Percentiles rank a stretch among this genome's conserved stretches.
These are phyloP conservation scores for Cacatua alba DNA, from an alignment of 2,113 vertebrate species.

Conservation along the genomic window DNA sequence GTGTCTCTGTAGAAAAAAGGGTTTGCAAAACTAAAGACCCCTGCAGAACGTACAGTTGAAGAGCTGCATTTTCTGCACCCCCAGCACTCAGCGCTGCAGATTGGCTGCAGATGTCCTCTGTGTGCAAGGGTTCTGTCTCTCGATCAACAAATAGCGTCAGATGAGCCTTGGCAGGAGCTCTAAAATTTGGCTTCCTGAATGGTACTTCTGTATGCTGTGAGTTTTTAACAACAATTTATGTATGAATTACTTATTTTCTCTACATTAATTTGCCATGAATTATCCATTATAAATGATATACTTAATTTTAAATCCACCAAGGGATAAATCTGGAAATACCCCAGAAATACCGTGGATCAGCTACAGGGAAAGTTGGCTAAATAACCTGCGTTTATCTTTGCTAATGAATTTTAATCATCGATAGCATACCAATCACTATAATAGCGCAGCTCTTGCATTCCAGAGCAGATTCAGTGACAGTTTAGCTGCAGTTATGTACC, in stretches of 20 bases:
- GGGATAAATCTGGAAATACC: background rate
- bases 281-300: background rate
- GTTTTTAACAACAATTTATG: background rate
- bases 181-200: background rate
- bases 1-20: background rate
- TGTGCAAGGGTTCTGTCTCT: background rate
- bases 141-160: background rate
- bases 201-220: background rate
- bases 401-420: background rate
- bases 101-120: background rate
- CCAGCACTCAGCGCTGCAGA: fast-evolving
- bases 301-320: background rate
- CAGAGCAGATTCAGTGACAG: background rate
- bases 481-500: background rate
- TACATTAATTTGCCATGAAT: background rate
- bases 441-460: background rate
- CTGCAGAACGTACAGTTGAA: fast-evolving
- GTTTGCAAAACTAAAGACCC: background rate
- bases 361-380: background rate
- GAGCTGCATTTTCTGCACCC: background rate
- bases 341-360: background rate
- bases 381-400: background rate
- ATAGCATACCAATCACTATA: background rate
- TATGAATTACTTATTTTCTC: background rate
- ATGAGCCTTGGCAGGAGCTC: background rate